A percentile compares a stretch with the other conserved stretches of the same genome.
Evolutionary conservation across 2,797 vertebrate species (phyloP).

Genomic region (Bucorvus abyssinicus): DNA sequence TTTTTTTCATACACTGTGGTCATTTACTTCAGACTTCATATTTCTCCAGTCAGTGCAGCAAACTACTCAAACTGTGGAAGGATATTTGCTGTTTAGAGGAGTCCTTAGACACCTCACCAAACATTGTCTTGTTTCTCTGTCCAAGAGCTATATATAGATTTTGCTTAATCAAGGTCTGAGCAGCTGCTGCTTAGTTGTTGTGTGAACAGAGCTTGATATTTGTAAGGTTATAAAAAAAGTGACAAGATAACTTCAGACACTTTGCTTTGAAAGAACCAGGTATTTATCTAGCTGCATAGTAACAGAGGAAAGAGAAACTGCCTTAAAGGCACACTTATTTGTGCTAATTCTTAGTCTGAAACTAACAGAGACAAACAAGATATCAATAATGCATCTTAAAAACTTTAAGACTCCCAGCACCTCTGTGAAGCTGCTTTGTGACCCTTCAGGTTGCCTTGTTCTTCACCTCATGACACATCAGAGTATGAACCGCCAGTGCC

Average conservation of each 20-base stretch:
- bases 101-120: conserved; percentile 19
- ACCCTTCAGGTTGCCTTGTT: neutral
- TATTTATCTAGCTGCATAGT: neutral
- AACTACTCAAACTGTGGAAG: neutral
- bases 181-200: neutral
- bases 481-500: neutral
- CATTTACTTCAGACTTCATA: neutral
- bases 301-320: neutral
- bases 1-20: neutral
- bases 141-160: conserved; percentile 6
- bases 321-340: neutral
- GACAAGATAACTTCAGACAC: neutral
- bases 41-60: neutral
- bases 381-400: neutral
- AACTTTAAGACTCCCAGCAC: neutral
- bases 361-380: neutral
- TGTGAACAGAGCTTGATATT: conserved; percentile 1
- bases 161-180: neutral
- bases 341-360: neutral
- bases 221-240: neutral
- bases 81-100: neutral
- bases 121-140: neutral
- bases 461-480: neutral
- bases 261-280: neutral
- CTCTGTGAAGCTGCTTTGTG: neutral